Evolutionary conservation across 2,888 invertebrate genomes (phyloP), one percentile per base, ranked within the genome.

Genomic region (Prenolepis imparis): DNA sequence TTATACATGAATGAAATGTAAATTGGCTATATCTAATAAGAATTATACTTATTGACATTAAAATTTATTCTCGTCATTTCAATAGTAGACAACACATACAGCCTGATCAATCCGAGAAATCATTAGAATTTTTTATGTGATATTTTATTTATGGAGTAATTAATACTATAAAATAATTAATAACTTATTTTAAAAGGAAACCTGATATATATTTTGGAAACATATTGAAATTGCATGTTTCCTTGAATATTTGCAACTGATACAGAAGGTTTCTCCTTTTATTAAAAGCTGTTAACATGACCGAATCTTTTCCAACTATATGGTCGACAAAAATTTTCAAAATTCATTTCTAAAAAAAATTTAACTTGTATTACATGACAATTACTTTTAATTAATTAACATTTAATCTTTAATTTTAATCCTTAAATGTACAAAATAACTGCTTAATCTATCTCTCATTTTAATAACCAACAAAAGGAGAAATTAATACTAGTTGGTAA

Each of bases 251-350:
- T 74, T 24, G 18, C 74, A 63, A 48, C 36, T 24, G 48, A 74
- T 74, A 63, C 21, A 11, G 9, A 36, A 74, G 21, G 21, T 48
- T 48, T n/a, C 12, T 15, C 0, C 32, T 21, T 1, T 74, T 63
- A 74, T 0, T 74, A 21, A 21, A 74, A 36, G 74, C 11, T 74
- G 74, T 11, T 74, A 74, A 63, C 15, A 3, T 21, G 64, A 39
- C 28, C 28, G 11, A 39, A 41, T 15, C 59, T 61, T 24, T 59
- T 9, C 4, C 39, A 21, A 9, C 5, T 18, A 5, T 24, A 61
- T 28, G 0, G 15, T 61, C n/a, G 44, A 12, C 9, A 73, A 73
- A 8, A 48, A 48, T 18, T 18, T 48, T 48, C 48, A 48, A 48
- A 5, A 48, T 18, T 59, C 0, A 28, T 73, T 59, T 41, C 12